Conservation (phyloP, 1,140 invertebrate species). For the Sipha flava region DNA sequence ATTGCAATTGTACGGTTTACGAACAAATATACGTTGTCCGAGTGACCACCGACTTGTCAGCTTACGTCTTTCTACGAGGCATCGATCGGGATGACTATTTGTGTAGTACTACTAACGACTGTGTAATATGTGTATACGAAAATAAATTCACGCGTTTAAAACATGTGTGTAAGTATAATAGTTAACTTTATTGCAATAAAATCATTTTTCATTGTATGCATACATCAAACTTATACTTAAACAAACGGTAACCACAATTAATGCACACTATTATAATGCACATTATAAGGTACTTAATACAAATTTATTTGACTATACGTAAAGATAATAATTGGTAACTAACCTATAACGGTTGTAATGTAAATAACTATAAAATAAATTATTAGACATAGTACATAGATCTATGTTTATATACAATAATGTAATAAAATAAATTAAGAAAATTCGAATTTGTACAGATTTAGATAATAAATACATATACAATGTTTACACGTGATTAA, state of each 20-base stretch:
- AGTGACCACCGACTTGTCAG: no score
- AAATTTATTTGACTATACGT: not conserved
- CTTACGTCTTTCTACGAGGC: no score
- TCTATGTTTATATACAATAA: not conserved
- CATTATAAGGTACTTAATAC: not conserved
- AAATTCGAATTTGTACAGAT: not conserved
- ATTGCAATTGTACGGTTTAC: no score
- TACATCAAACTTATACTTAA: not conserved
- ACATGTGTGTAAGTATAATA: no score
- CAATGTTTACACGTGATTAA: not conserved
- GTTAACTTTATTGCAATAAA: slow-evolving; percentile 16
- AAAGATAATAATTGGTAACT: not conserved
- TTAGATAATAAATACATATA: no score
- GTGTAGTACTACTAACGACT: no score
- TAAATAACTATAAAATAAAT: not conserved
- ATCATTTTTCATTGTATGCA: not conserved
- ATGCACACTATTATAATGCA: not conserved
- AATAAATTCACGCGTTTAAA: not conserved
- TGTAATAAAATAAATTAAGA: not conserved
- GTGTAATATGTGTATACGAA: no score
- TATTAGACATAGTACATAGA: not conserved
- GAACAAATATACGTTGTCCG: no score
- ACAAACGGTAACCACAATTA: not conserved
- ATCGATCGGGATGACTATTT: no score
- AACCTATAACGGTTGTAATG: not conserved